Evolutionary conservation across 1,140 invertebrate species (phyloP).

Genomic region (Trichonephila clavata): DNA sequence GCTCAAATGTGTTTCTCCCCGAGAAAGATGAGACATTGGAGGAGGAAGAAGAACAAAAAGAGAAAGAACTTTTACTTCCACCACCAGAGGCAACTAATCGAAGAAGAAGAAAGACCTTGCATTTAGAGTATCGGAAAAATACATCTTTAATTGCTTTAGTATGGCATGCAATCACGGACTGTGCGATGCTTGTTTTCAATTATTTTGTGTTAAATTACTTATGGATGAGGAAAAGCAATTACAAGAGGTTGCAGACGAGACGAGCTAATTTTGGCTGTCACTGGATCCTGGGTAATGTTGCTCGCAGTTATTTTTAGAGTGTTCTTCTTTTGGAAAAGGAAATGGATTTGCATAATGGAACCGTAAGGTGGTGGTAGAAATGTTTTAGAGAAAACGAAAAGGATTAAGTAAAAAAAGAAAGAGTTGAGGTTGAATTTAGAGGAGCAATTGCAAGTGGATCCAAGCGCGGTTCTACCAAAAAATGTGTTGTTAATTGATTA

Average conservation of each 20-base stretch:
- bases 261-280: slow-evolving; percentile 54
- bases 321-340: neutral
- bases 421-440: neutral
- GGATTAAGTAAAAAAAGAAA: neutral
- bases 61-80: neutral
- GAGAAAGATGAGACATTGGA: neutral
- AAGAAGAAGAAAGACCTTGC: neutral
- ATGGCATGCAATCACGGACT: slow-evolving; percentile 13
- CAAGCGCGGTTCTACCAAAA: neutral
- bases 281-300: neutral
- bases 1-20: neutral
- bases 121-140: slow-evolving; percentile 56
- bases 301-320: neutral
- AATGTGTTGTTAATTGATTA: neutral
- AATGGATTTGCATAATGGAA: neutral
- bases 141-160: slow-evolving; percentile 59
- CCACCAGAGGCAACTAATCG: neutral
- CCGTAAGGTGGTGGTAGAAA: neutral
- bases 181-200: slow-evolving; percentile 53
- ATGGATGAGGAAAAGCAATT: slow-evolving; percentile 54
- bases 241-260: slow-evolving; percentile 15
- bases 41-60: neutral
- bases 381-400: neutral
- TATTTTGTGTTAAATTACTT: slow-evolving; percentile 67
- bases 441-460: too few species aligned